A percentile compares a stretch with the other conserved stretches of the same genome.
phyloP scores from a whole-genome alignment of 1,140 invertebrate genomes.

The Theocolax elegans region DNA sequence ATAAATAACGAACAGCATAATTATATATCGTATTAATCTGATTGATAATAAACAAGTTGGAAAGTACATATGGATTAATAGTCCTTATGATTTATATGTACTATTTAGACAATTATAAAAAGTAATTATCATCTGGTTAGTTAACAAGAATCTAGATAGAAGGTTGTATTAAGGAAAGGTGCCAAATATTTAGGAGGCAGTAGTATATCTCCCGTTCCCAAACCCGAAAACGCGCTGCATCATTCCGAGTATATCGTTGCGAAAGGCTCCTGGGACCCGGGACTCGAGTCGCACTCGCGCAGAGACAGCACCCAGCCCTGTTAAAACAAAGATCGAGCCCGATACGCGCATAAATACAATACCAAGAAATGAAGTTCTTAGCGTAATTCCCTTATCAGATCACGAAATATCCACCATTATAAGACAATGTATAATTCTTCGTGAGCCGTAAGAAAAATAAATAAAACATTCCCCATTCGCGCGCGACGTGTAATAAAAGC shows the following conservation, averaged over 20 bases:
- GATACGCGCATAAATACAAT: constrained; percentile 30
- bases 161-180: not conserved
- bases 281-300: too few relatives aligned
- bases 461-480: constrained; percentile 32
- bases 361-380: constrained; percentile 38
- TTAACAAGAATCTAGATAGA: too few relatives aligned
- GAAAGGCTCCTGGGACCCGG: not conserved
- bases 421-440: constrained; percentile 12
- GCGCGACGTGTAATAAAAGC: constrained; percentile 5
- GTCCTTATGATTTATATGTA: too few relatives aligned
- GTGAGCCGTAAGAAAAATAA: constrained; percentile 5
- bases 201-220: not conserved
- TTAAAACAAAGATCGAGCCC: constrained; percentile 6
- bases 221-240: not conserved
- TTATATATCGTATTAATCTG: too few relatives aligned
- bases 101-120: too few relatives aligned
- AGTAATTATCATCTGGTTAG: too few relatives aligned
- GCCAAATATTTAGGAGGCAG: not conserved
- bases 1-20: too few relatives aligned
- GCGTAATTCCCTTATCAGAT: constrained; percentile 35
- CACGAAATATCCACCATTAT: constrained; percentile 21
- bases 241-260: too few relatives aligned
- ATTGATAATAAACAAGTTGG: too few relatives aligned
- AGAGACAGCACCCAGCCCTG: not conserved
- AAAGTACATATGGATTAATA: too few relatives aligned